Evolutionary conservation across 2,888 invertebrate species (phyloP), one percentile per base, ranked within the genome.

Genomic region (Cancer borealis): DNA sequence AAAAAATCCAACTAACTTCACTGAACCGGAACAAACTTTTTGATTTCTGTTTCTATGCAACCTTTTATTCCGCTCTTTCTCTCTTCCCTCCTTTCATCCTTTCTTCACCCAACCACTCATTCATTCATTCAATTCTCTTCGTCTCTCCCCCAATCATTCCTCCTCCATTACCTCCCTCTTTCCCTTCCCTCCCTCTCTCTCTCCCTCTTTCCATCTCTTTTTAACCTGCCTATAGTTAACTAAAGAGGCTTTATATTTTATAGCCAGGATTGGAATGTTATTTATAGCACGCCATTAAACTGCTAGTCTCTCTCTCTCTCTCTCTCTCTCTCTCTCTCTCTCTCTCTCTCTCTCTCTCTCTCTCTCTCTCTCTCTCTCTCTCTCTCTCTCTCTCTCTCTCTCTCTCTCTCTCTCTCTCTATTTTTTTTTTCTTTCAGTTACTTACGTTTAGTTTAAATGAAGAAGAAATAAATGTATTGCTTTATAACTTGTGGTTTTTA

Each of bases 201-300:
- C 39, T 87, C 30, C 30, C 87, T 39, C 39, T 39, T 14, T 87
- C 87, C 45, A 39, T 88, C 88, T 88, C 88, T 12, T 45, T 45
- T 88, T 45, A 45, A 21, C 14, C 45, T 88, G 39, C 0, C 14
- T 30, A 39, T 88, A 5, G 21, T 45, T 45, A 39, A 21, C 45
- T 45, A 21, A 45, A 45, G 45, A 21, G 10, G 88, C 17, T 88
- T 88, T 88, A 45, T 45, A 39, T 88, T 88, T 8, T 45, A 88
- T 45, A 45, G 88, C 21, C 14, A 14, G 39, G 88, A 17, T 21
- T 45, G 88, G 39, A 12, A 12, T 45, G 88, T 12, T 88, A 88
- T 88, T 45, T 88, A 45, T 45, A 88, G 45, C 45, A 88, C 30
- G 6, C 88, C 45, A 88, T 45, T 88, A 88, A 45, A 88, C 88